These are phyloP conservation scores for Pachyramphus minor DNA, from an alignment of 2,113 vertebrate species.

Conservation along the genomic window DNA sequence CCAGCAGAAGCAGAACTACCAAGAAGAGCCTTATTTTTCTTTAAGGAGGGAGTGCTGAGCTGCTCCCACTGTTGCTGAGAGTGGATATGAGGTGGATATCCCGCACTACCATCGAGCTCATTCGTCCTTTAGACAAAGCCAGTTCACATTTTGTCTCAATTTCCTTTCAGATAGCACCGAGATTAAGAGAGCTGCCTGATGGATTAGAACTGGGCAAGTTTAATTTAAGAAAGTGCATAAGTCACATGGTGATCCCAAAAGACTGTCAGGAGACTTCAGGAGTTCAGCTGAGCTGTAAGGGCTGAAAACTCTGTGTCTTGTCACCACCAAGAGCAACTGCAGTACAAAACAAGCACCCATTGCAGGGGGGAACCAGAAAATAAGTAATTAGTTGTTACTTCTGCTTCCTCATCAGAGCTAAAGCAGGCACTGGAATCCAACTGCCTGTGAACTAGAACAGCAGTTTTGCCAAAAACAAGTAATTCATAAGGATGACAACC, in stretches of 20 bases:
- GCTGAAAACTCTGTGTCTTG: background rate
- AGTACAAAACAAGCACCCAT: background rate
- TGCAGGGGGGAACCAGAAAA: background rate
- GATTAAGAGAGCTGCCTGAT: background rate
- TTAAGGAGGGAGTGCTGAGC: background rate
- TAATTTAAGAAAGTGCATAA: background rate
- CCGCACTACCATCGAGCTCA: background rate
- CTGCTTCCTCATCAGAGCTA: background rate
- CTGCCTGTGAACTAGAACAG: background rate
- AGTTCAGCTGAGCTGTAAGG: background rate
- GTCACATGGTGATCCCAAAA: background rate
- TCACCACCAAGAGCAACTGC: background rate
- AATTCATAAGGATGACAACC: background rate
- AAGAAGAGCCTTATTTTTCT: background rate
- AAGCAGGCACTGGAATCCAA: background rate
- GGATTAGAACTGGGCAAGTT: background rate
- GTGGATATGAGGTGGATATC: background rate
- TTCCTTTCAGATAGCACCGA: background rate
- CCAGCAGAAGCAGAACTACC: background rate
- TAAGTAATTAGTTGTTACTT: background rate
- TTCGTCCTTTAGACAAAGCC: background rate
- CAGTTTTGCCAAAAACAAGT: background rate
- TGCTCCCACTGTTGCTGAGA: background rate
- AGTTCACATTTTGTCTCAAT: background rate
- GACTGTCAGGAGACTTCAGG: background rate